phyloP scores from a whole-genome alignment of 2,888 invertebrate genomes.

The Xanthorhoe spadicearia region DNA sequence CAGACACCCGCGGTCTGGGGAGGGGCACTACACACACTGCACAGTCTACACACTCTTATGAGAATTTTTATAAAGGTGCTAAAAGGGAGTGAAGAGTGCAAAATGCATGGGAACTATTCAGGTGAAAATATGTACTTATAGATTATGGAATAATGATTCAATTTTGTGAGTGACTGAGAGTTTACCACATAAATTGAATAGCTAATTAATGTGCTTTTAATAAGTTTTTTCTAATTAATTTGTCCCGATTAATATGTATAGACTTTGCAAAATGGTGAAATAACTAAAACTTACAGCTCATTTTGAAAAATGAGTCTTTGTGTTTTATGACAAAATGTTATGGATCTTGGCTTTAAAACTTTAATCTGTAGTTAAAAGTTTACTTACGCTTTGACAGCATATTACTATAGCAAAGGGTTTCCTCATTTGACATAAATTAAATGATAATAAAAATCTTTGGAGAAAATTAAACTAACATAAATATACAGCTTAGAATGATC shows the following conservation, averaged over 20 bases:
- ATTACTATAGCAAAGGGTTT: not conserved
- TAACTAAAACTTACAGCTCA: no score
- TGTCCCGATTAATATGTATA: no score
- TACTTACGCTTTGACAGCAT: not conserved
- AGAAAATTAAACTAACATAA: conserved; percentile 7
- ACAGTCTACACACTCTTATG: conserved; percentile 19
- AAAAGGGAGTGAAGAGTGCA: not conserved
- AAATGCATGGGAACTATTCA: not conserved
- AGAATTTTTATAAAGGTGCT: conserved; percentile 26
- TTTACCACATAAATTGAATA: no score
- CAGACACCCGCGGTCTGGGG: conserved; percentile 46
- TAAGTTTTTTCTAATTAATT: no score
- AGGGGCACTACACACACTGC: conserved; percentile 30
- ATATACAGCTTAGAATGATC: conserved; percentile 3
- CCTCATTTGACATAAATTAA: conserved; percentile 1
- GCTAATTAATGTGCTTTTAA: no score
- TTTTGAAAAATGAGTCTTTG: no score
- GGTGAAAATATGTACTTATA: no score
- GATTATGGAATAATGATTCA: no score
- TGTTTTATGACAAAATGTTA: no score
- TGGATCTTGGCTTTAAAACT: no score
- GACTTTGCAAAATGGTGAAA: no score
- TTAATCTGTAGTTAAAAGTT: not conserved
- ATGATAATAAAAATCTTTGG: conserved; percentile 1
- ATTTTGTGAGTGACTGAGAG: no score